A percentile compares a stretch with the other conserved stretches of the same genome.
Evolutionary conservation across 2,888 invertebrate species (phyloP).

Genomic region (Caenorhabditis sp.): DNA sequence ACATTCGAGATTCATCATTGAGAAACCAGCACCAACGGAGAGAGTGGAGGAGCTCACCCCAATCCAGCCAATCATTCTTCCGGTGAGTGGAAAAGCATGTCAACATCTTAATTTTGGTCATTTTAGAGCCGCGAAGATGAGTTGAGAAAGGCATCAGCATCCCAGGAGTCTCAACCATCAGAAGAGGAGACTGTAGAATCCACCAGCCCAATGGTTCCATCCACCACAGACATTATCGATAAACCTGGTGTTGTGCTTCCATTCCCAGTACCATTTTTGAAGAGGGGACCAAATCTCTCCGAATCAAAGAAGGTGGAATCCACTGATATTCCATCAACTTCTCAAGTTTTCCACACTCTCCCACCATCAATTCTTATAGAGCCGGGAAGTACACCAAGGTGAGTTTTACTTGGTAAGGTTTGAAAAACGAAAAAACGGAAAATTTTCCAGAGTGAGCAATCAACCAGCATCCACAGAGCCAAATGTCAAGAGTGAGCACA

Average conservation of each 20-base stretch:
- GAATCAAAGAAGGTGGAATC: conserved; percentile 44
- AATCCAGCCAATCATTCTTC: conserved; percentile 38
- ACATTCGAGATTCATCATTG: conserved; percentile 28
- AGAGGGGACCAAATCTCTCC: conserved; percentile 68
- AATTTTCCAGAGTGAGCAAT: conserved; percentile 15
- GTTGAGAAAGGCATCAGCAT: neutral
- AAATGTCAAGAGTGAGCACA: conserved; percentile 29
- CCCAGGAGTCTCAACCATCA: neutral
- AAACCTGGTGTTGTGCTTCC: conserved; percentile 76
- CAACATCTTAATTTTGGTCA: too few relatives aligned
- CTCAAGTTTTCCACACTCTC: conserved; percentile 64
- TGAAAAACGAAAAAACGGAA: too few relatives aligned
- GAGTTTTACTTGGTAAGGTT: too few relatives aligned
- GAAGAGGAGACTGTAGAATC: conserved; percentile 9
- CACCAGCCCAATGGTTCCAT: conserved; percentile 16
- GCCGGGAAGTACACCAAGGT: conserved; percentile 63
- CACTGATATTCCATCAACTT: neutral
- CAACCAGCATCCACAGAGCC: conserved; percentile 7
- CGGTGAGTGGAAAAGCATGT: conserved; percentile 2
- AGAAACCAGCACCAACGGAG: neutral
- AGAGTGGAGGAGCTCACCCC: conserved; percentile 17
- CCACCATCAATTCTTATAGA: conserved; percentile 77
- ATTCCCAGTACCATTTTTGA: conserved; percentile 82
- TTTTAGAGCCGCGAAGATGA: conserved; percentile 48
- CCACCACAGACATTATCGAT: conserved; percentile 64